A percentile compares a stretch with the other conserved stretches of the same genome.
phyloP scores from a whole-genome alignment of 1,140 invertebrate species.

The Nomia melanderi region DNA sequence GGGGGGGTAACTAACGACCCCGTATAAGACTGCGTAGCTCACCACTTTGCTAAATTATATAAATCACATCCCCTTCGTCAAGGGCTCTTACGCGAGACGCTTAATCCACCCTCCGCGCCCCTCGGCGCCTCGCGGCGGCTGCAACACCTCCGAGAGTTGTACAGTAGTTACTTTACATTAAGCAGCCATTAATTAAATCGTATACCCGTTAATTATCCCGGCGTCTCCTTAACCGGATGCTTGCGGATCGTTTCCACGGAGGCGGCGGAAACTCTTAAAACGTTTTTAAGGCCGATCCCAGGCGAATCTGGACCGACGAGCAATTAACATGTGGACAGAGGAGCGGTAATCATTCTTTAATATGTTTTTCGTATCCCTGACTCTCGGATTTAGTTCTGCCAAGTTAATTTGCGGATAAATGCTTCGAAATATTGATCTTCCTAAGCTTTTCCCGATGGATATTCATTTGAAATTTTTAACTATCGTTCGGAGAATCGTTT shows the following conservation, averaged over 20 bases:
- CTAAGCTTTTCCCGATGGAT: no score
- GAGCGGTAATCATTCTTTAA: not conserved
- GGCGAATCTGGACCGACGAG: not conserved
- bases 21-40: conserved; percentile 66
- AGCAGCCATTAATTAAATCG: conserved; percentile 73
- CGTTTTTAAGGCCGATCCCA: not conserved
- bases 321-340: conserved; percentile 12
- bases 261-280: not conserved
- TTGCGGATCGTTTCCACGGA: conserved; percentile 16
- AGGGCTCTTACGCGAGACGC: conserved; percentile 69
- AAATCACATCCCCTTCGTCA: conserved; percentile 76
- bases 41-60: conserved; percentile 79
- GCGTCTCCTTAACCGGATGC: conserved; percentile 60
- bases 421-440: no score
- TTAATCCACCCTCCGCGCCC: conserved; percentile 64
- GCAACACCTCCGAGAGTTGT: conserved; percentile 57
- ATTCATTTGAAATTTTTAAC: no score
- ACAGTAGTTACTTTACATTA: conserved; percentile 72
- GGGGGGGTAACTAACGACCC: conserved; percentile 66
- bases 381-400: no score
- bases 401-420: no score
- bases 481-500: no score
- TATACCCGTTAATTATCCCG: conserved; percentile 69
- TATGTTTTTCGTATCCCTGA: not conserved
- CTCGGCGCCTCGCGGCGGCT: no score